Evolutionary conservation across 2,888 invertebrate species (phyloP).

Genomic region (Rhagonycha lutea): DNA sequence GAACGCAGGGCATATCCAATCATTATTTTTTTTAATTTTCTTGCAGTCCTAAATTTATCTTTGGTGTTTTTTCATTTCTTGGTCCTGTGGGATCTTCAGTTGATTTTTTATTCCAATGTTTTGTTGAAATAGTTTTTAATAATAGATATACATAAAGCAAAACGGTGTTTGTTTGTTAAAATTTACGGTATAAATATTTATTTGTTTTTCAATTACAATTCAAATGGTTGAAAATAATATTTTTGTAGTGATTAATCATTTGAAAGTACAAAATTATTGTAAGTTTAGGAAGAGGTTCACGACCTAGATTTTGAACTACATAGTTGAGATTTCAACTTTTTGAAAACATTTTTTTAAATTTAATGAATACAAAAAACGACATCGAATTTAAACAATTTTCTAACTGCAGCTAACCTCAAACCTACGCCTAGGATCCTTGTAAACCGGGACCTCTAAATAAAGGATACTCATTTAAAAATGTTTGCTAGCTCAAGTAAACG

Average conservation of each 20-base stretch:
- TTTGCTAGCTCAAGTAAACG: too few relatives aligned
- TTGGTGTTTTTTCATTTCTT: too few relatives aligned
- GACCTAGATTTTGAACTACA: background rate
- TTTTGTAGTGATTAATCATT: background rate
- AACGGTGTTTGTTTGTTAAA: background rate
- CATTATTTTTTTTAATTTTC: too few relatives aligned
- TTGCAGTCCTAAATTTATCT: too few relatives aligned
- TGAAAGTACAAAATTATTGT: background rate
- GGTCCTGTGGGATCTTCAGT: background rate
- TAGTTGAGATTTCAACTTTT: background rate
- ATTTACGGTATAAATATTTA: background rate
- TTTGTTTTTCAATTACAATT: background rate
- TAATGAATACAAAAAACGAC: too few relatives aligned
- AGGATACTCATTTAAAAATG: too few relatives aligned
- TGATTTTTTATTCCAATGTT: background rate
- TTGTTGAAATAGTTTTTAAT: background rate
- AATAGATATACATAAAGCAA: background rate
- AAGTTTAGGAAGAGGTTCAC: background rate
- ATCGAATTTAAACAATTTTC: too few relatives aligned
- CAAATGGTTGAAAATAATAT: background rate
- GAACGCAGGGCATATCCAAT: too few relatives aligned
- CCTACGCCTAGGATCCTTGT: too few relatives aligned
- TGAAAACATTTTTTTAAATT: too few relatives aligned
- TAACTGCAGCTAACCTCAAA: too few relatives aligned
- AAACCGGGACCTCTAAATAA: too few relatives aligned